Percentiles rank a stretch among this genome's conserved stretches.
Conservation (phyloP, 2,113 vertebrate species). For the Pedetes capensis region DNA sequence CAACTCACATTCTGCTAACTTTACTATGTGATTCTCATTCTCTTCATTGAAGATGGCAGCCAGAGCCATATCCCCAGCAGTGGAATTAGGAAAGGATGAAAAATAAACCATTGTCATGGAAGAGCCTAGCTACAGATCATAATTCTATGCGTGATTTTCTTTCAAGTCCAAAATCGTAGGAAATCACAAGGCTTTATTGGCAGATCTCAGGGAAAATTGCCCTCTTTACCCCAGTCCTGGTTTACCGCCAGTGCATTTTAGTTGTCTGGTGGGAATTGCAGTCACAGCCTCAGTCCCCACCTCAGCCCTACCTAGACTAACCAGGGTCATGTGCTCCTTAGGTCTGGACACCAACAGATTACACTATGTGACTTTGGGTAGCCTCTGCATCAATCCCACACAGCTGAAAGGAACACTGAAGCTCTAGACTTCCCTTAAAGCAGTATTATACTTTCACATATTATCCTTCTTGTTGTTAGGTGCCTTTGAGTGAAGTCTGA, state of each 20-base stretch:
- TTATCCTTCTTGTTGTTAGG: too few relatives aligned
- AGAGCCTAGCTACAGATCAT: neutral
- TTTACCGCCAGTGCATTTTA: neutral
- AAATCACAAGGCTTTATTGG: neutral
- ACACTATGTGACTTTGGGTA: neutral
- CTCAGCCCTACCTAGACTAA: neutral
- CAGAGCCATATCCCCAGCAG: neutral
- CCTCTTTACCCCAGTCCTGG: neutral
- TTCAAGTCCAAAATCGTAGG: neutral
- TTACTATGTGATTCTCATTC: neutral
- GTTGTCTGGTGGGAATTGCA: neutral
- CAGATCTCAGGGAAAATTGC: neutral
- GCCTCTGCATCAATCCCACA: neutral
- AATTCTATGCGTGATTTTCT: neutral
- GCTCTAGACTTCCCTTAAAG: neutral
- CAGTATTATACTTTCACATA: neutral
- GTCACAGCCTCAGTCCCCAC: neutral
- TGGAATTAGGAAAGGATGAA: neutral
- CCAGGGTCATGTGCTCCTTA: neutral
- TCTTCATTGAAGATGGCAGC: neutral
- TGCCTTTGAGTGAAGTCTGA: too few relatives aligned
- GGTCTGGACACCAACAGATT: neutral
- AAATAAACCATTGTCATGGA: neutral
- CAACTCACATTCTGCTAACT: neutral
- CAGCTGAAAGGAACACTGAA: neutral